Evolutionary conservation across 92 coral and sea anemone genomes (phyloP).

Genomic region (Blastomussa wellsi): DNA sequence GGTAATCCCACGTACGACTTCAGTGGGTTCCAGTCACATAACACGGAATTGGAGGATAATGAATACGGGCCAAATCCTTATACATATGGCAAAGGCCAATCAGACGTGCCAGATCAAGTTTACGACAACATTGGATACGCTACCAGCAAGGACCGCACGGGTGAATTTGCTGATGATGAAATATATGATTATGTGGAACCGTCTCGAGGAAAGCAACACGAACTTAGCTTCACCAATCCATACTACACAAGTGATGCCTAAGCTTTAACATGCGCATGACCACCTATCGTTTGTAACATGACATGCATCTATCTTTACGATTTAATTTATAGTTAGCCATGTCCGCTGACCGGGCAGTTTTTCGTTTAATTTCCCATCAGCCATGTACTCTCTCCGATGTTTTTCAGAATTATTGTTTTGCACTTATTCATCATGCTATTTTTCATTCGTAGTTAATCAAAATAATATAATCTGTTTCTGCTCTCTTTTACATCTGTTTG

Average conservation of each 20-base stretch:
- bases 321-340: no score
- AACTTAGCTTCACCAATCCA: background rate
- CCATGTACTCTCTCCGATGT: background rate
- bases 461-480: background rate
- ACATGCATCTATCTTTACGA: no score
- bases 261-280: no score
- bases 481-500: background rate
- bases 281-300: no score
- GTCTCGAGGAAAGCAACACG: background rate
- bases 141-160: background rate
- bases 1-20: conserved; percentile 1
- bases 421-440: background rate
- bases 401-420: no score
- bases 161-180: background rate
- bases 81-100: background rate
- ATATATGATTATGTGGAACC: background rate
- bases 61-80: background rate
- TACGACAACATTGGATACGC: background rate
- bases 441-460: background rate
- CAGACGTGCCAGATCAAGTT: background rate
- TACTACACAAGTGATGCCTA: background rate
- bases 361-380: background rate
- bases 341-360: background rate
- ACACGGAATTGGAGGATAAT: background rate
- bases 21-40: background rate